phyloP scores from a whole-genome alignment of 2,797 vertebrate species.

The Sebastes cheni region DNA sequence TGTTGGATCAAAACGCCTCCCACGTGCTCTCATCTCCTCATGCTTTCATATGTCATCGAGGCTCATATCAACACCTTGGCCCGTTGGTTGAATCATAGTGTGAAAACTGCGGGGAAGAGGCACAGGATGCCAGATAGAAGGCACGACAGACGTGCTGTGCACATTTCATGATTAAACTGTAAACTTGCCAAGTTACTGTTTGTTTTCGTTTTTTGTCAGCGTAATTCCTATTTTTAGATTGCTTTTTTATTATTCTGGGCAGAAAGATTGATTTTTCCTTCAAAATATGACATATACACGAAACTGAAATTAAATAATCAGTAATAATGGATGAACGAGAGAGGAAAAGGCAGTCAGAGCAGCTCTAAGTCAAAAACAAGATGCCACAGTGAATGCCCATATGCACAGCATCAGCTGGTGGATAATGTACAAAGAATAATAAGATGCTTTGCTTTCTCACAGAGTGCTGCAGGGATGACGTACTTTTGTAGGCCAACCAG shows the following conservation, averaged over 20 bases:
- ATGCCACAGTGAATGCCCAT: background rate
- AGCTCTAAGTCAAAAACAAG: background rate
- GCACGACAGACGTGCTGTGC: slow-evolving; percentile 12
- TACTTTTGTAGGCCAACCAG: too few species aligned
- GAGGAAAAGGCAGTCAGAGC: background rate
- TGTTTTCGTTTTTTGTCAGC: background rate
- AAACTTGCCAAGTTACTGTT: background rate
- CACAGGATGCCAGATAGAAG: slow-evolving; percentile 21
- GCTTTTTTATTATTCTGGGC: background rate
- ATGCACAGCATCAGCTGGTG: background rate
- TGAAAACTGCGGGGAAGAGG: slow-evolving; percentile 34
- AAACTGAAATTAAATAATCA: background rate
- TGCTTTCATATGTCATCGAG: slow-evolving; percentile 40
- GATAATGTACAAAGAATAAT: background rate
- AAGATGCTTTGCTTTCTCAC: background rate
- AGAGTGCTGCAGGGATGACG: too few species aligned
- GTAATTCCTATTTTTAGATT: background rate
- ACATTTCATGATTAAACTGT: slow-evolving; percentile 2
- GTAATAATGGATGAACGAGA: background rate
- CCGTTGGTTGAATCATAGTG: slow-evolving; percentile 30
- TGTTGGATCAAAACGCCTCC: slow-evolving; percentile 39
- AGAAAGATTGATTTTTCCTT: background rate
- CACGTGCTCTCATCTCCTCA: slow-evolving; percentile 42
- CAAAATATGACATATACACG: background rate
- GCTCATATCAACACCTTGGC: slow-evolving; percentile 44